phyloP scores from a whole-genome alignment of 2,888 invertebrate species.

The Orthosia gracilis region DNA sequence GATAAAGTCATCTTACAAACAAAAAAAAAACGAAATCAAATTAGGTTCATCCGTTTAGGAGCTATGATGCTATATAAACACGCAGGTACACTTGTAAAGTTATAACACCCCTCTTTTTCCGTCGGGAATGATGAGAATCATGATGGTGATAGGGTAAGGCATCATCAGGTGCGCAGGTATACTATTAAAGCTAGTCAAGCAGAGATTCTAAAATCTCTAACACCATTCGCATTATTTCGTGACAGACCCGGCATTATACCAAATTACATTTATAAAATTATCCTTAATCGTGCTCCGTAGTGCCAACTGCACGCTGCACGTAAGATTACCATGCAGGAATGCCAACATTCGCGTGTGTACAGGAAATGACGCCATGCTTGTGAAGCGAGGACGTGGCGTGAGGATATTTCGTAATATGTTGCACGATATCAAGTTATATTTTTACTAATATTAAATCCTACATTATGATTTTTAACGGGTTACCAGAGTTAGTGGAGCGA shows the following conservation, averaged over 20 bases:
- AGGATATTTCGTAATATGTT: slow-evolving; percentile 57
- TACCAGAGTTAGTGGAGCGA: not conserved
- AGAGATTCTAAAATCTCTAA: not conserved
- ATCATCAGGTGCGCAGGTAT: not conserved
- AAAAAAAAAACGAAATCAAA: too few species aligned
- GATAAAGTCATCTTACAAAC: too few species aligned
- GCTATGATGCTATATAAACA: too few species aligned
- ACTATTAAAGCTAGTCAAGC: not conserved
- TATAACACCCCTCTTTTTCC: too few species aligned
- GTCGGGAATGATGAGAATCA: too few species aligned
- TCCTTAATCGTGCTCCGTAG: slow-evolving; percentile 16
- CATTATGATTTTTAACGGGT: slow-evolving; percentile 11
- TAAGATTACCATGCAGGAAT: slow-evolving; percentile 63
- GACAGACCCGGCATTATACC: slow-evolving; percentile 2
- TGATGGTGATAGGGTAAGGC: not conserved
- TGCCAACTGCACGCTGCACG: slow-evolving; percentile 51
- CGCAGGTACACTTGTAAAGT: too few species aligned
- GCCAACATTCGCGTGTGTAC: slow-evolving; percentile 64
- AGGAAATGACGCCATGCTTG: slow-evolving; percentile 59
- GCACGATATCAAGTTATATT: slow-evolving; percentile 28
- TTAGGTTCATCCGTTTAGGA: too few species aligned
- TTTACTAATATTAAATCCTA: slow-evolving; percentile 13
- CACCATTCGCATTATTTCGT: slow-evolving; percentile 8
- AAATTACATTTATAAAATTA: slow-evolving; percentile 28
- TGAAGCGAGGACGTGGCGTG: slow-evolving; percentile 64